phyloP scores from a whole-genome alignment of 2,888 invertebrate species.

The Philereme transversata region DNA sequence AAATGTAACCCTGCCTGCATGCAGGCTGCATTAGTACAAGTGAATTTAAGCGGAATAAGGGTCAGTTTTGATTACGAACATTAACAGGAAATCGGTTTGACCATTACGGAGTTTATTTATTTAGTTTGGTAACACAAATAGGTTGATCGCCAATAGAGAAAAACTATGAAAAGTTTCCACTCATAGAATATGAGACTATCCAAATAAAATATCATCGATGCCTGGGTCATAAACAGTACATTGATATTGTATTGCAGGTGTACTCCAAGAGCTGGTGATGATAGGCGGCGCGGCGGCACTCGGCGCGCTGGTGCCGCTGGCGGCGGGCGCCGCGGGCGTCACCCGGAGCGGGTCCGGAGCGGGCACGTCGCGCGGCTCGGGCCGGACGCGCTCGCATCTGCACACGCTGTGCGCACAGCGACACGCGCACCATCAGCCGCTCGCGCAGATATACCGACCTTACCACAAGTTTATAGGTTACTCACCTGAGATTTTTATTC shows the following conservation, averaged over 20 bases:
- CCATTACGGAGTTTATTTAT: too few species aligned
- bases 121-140: too few species aligned
- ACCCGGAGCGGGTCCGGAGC: slow-evolving; percentile 83
- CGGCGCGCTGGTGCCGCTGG: slow-evolving; percentile 91
- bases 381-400: slow-evolving; percentile 86
- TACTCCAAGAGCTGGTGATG: slow-evolving; percentile 91
- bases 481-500: slow-evolving; percentile 23
- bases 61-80: too few species aligned
- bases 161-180: too few species aligned
- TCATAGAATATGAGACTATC: too few species aligned
- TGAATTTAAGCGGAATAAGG: too few species aligned
- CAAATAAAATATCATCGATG: too few species aligned
- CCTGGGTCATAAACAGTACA: too few species aligned
- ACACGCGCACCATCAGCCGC: slow-evolving; percentile 78
- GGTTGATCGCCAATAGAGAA: too few species aligned
- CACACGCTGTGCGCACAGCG: slow-evolving; percentile 92
- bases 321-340: slow-evolving; percentile 91
- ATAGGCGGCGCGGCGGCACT: slow-evolving; percentile 91
- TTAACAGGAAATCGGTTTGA: too few species aligned
- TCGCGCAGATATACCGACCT: slow-evolving; percentile 94
- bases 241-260: slow-evolving; percentile 53
- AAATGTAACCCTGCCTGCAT: too few species aligned
- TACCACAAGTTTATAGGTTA: slow-evolving; percentile 96
- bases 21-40: too few species aligned
- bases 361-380: slow-evolving; percentile 81